Conservation (phyloP, 2,888 invertebrate genomes). For the Melinopterus prodromus region DNA sequence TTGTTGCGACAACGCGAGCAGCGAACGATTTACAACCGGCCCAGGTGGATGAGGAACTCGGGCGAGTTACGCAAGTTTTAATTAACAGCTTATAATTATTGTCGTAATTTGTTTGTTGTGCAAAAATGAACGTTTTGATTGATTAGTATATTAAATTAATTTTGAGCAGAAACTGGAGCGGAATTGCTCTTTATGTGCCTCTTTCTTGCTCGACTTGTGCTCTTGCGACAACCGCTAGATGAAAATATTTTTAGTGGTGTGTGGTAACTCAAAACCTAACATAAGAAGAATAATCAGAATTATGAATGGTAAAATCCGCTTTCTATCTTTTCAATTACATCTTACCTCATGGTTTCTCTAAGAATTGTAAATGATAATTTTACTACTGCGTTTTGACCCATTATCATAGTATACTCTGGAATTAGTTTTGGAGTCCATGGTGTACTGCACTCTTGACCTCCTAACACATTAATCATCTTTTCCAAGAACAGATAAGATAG, state of each 20-base stretch:
- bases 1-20: neutral
- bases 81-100: constrained; percentile 4
- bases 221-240: neutral
- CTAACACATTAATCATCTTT: neutral
- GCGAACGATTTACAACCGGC: neutral
- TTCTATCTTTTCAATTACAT: too few species aligned
- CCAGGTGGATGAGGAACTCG: constrained; percentile 4
- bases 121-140: neutral
- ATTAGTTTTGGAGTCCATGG: too few species aligned
- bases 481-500: neutral
- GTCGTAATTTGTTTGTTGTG: constrained; percentile 4
- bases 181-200: neutral
- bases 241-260: too few species aligned
- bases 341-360: too few species aligned
- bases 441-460: neutral
- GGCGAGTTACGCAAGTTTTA: neutral
- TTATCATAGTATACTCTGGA: too few species aligned
- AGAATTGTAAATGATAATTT: too few species aligned
- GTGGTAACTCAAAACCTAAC: too few species aligned
- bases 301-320: too few species aligned
- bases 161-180: constrained; percentile 4
- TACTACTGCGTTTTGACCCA: too few species aligned
- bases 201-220: neutral
- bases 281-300: too few species aligned
- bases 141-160: neutral